Percentiles rank a stretch among this genome's conserved stretches.
Evolutionary conservation across 2,888 invertebrate genomes (phyloP).

Genomic region (Argyra leucocephala): DNA sequence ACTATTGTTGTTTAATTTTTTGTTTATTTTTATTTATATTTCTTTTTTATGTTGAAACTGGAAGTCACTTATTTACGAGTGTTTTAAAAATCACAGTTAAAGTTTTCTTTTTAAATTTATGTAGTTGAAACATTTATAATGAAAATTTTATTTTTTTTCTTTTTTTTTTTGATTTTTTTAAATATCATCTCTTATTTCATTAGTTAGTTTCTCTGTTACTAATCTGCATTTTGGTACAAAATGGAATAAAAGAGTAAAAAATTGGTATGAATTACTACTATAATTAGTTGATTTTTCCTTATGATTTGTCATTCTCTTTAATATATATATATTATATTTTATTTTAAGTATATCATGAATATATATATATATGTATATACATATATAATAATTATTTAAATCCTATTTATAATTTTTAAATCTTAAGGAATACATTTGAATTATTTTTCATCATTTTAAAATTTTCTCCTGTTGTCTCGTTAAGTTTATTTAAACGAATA

Average conservation of each 20-base stretch:
- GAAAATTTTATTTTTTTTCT: background rate
- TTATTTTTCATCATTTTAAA: too few relatives aligned
- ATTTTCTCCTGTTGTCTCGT: too few relatives aligned
- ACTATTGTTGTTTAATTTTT: background rate
- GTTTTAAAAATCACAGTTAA: constrained; percentile 6
- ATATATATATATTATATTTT: background rate
- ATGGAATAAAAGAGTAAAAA: background rate
- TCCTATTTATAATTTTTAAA: too few relatives aligned
- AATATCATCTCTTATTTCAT: constrained; percentile 1
- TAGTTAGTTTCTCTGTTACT: background rate
- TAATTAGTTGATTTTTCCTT: background rate
- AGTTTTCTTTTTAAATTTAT: background rate
- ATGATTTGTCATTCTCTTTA: background rate
- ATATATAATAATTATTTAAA: background rate
- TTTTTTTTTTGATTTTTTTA: background rate
- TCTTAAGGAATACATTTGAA: too few relatives aligned
- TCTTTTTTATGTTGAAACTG: background rate
- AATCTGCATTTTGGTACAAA: constrained; percentile 6
- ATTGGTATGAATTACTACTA: background rate
- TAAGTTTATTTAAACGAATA: too few relatives aligned
- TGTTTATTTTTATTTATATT: background rate
- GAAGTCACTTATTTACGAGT: constrained; percentile 6
- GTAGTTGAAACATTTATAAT: background rate
- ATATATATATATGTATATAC: background rate
- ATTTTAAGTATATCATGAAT: too few relatives aligned